phyloP scores from a whole-genome alignment of 2,888 invertebrate genomes.

The Stictocephala bisonia region DNA sequence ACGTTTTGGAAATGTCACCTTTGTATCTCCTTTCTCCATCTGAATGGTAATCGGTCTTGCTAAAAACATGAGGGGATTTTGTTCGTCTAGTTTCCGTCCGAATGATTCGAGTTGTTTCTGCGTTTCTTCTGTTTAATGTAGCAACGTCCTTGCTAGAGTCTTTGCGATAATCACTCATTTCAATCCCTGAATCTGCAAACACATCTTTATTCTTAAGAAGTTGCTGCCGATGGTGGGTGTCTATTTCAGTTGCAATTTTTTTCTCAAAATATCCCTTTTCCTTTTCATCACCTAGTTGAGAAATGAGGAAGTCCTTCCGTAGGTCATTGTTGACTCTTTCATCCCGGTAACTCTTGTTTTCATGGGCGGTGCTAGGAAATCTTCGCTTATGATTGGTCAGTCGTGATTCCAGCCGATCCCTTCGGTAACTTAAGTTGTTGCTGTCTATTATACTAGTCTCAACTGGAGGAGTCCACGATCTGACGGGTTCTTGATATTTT shows the following conservation, averaged over 20 bases:
- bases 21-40: slow-evolving; percentile 35
- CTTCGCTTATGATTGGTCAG: slow-evolving; percentile 62
- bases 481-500: slow-evolving; percentile 47
- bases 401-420: slow-evolving; percentile 81
- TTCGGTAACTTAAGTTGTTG: slow-evolving; percentile 75
- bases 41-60: slow-evolving; percentile 36
- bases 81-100: slow-evolving; percentile 37
- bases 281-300: slow-evolving; percentile 33
- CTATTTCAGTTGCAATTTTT: slow-evolving; percentile 67
- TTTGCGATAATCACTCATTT: slow-evolving; percentile 46
- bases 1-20: background rate
- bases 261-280: slow-evolving; percentile 65
- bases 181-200: slow-evolving; percentile 41
- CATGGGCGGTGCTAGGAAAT: slow-evolving; percentile 39
- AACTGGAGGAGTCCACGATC: slow-evolving; percentile 17
- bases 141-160: slow-evolving; percentile 36
- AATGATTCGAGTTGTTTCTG: background rate
- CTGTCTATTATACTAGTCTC: slow-evolving; percentile 43
- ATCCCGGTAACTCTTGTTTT: slow-evolving; percentile 42
- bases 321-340: slow-evolving; percentile 14
- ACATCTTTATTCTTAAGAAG: slow-evolving; percentile 41
- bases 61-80: slow-evolving; percentile 25
- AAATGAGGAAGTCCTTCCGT: slow-evolving; percentile 38
- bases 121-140: slow-evolving; percentile 36
- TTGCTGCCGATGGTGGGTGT: slow-evolving; percentile 47